Evolutionary conservation across 2,888 invertebrate species (phyloP).

Genomic region (Isotomurus palustris): DNA sequence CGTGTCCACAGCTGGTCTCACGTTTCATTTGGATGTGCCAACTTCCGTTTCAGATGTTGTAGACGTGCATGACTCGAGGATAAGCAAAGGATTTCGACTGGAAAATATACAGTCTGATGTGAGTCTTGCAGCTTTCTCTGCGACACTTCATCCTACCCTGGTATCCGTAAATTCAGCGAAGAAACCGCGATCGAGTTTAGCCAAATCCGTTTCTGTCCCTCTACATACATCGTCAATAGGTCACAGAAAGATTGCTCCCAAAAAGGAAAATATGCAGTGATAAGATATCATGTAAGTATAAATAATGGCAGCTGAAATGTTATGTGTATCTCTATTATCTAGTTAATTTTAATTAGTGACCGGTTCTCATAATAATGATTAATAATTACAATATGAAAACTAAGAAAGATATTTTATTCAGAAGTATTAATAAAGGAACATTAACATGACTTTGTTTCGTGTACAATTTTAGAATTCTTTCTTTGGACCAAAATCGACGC

Average conservation of each 20-base stretch:
- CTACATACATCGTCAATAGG: neutral
- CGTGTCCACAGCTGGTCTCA: neutral
- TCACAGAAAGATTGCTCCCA: neutral
- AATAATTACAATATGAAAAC: too few relatives aligned
- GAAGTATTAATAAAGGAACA: too few relatives aligned
- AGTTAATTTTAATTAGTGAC: too few relatives aligned
- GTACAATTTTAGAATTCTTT: too few relatives aligned
- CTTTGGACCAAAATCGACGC: too few relatives aligned
- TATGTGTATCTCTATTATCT: too few relatives aligned
- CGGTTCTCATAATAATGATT: too few relatives aligned
- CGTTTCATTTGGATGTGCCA: conserved; percentile 1
- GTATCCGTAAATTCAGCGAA: conserved; percentile 13
- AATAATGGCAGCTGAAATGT: too few relatives aligned
- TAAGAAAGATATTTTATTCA: too few relatives aligned
- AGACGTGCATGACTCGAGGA: conserved; percentile 28
- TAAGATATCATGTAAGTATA: too few relatives aligned
- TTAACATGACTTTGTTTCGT: too few relatives aligned
- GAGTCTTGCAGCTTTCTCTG: conserved; percentile 7
- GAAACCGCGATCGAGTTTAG: neutral
- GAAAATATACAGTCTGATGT: conserved; percentile 1
- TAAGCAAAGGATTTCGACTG: neutral
- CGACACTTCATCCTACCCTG: conserved; percentile 8
- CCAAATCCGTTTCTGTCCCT: neutral
- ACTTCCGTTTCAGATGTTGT: conserved; percentile 22
- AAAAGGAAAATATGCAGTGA: too few relatives aligned